A percentile compares a stretch with the other conserved stretches of the same genome.
phyloP scores from a whole-genome alignment of 1,140 invertebrate genomes.

The Heliothis subflexa region DNA sequence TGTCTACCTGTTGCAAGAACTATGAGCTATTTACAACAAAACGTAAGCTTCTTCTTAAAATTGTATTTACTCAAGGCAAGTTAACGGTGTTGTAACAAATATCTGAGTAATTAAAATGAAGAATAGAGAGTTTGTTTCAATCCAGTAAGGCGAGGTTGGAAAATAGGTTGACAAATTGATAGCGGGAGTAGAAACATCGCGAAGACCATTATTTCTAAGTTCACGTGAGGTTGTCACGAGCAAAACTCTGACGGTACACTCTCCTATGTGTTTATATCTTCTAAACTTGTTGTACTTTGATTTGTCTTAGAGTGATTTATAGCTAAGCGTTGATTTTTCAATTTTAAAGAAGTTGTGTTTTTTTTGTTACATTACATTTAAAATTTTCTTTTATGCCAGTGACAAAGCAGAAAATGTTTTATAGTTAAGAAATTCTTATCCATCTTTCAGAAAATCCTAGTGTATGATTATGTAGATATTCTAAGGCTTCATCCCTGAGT shows the following conservation, averaged over 20 bases:
- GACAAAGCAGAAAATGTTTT: too few relatives aligned
- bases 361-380: not conserved
- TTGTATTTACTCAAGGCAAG: not conserved
- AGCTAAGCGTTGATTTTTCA: too few relatives aligned
- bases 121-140: constrained; percentile 17
- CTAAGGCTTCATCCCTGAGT: not conserved
- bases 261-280: not conserved
- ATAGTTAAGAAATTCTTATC: too few relatives aligned
- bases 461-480: not conserved
- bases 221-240: constrained; percentile 1
- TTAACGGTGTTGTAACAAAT: constrained; percentile 19
- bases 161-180: constrained; percentile 33
- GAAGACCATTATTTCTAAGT: constrained; percentile 16
- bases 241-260: not conserved
- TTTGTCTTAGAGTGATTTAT: too few relatives aligned
- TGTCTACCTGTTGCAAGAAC: too few relatives aligned
- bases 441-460: too few relatives aligned
- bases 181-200: not conserved
- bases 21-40: too few relatives aligned
- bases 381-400: not conserved
- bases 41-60: too few relatives aligned
- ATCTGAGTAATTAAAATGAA: constrained; percentile 15
- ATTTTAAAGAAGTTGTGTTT: not conserved
- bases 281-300: not conserved
- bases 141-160: not conserved